Base-by-base conservation (phyloP, 2,888 invertebrate species). In the Pantelozetes paolii region DNA sequence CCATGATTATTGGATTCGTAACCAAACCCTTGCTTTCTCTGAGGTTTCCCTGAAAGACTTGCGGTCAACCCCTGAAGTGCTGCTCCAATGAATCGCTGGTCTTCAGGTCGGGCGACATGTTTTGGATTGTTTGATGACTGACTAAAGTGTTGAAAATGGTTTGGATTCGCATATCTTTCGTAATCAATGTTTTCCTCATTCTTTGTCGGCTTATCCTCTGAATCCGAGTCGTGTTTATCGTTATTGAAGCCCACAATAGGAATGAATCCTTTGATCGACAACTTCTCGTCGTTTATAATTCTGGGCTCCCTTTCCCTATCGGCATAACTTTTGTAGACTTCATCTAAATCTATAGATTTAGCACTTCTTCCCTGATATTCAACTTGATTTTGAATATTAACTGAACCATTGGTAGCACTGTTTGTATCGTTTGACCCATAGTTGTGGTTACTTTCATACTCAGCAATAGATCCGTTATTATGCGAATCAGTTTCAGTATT, bases 191-290 rank as follows among this genome's bases (percentile, higher is more conserved):
- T 26, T 3, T 73, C 40, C 26, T 26, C 18, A 2, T n/a, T 11
- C 15, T 36, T 36, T 15, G 36, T 36, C 11, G 28, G 48, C 15
- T 32, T 26, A 6, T 74, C 54, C 18, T 71, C 36, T 1, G 42
- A 26, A 20, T n/a, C n/a, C n/a, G n/a, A n/a, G n/a, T 54, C 36
- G 26, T 48, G 62, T 30, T 74, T 45, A 28, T 42, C 59, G n/a
- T 71, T 59, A 36, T 54, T 42, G 42, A 78, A 73, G 5, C 77
- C 73, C 3, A 78, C 76, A 42, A 78, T 78, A 9, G 78, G 78
- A 30, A 78, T 78, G 73, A 78, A 78, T 9, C 78, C 78, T 69
- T 78, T 77, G 40, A 78, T 74, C 26, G 74, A 57, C 28, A 78
- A 20, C 32, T 76, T 74, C 3, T 74, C 75, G 15, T 73, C 75